Evolutionary conservation across 2,113 vertebrate species (phyloP).

Genomic region (Paradisaea rubra): DNA sequence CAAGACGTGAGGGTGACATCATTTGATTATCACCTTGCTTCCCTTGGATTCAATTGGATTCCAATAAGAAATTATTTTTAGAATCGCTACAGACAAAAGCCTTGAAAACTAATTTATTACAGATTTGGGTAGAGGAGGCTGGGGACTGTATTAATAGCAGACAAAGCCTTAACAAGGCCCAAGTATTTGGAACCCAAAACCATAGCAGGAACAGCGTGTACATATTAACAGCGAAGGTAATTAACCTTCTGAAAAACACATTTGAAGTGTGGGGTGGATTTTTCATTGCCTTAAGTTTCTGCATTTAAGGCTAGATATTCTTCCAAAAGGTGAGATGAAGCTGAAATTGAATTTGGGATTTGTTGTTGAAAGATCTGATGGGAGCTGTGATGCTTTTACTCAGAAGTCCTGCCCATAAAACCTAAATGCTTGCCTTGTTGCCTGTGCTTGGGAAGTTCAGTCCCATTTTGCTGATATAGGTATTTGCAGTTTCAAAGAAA

Average conservation of each 20-base stretch:
- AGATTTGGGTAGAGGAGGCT: background rate
- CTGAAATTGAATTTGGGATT: background rate
- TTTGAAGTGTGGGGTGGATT: background rate
- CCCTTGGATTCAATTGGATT: background rate
- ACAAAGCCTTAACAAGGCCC: background rate
- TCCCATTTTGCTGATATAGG: background rate
- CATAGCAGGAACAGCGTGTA: background rate
- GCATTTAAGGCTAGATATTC: background rate
- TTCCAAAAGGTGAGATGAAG: background rate
- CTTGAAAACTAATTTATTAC: constrained; percentile 1
- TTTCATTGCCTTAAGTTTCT: background rate
- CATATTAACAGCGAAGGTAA: background rate
- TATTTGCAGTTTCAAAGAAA: background rate
- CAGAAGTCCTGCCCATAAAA: background rate
- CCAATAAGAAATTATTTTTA: constrained; percentile 52
- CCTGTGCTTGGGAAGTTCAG: background rate
- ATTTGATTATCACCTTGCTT: constrained; percentile 51
- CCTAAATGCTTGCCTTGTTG: background rate
- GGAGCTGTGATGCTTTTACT: background rate
- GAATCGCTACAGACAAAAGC: constrained; percentile 19
- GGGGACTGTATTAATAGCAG: background rate
- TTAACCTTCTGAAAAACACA: background rate
- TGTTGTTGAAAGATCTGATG: background rate
- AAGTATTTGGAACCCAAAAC: background rate
- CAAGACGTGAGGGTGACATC: constrained; percentile 42